phyloP scores from a whole-genome alignment of 2,113 vertebrate genomes.

The Pangasianodon gigas region DNA sequence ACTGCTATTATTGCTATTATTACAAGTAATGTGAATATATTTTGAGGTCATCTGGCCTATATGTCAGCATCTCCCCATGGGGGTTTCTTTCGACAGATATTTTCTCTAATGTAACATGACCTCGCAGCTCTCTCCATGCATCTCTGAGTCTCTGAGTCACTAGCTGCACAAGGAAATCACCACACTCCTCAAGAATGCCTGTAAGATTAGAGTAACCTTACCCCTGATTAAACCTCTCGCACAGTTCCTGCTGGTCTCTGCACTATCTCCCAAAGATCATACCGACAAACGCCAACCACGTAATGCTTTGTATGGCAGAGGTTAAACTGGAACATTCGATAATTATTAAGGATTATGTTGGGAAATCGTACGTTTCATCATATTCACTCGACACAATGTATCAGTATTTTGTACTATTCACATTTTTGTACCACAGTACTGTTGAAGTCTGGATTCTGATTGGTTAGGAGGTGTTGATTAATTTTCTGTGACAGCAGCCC shows the following conservation, averaged over 20 bases:
- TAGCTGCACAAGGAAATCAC: slow-evolving; percentile 6
- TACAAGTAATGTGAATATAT: background rate
- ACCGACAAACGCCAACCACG: background rate
- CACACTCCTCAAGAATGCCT: slow-evolving; percentile 34
- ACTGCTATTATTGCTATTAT: background rate
- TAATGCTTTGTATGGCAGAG: background rate
- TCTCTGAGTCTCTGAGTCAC: slow-evolving; percentile 13
- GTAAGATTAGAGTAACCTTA: slow-evolving; percentile 23
- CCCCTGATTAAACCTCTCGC: slow-evolving; percentile 32
- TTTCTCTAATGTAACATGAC: slow-evolving; percentile 28
- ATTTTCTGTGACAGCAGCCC: background rate
- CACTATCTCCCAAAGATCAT: background rate
- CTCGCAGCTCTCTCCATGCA: background rate
- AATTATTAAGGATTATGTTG: background rate
- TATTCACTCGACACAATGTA: background rate
- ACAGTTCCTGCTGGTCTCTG: slow-evolving; percentile 44
- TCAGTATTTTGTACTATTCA: background rate
- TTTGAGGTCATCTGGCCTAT: background rate
- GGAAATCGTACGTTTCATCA: background rate
- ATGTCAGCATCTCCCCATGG: background rate
- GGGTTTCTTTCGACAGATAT: slow-evolving; percentile 16
- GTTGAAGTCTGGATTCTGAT: background rate
- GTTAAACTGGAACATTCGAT: background rate
- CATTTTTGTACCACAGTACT: background rate
- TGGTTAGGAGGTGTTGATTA: background rate